These are phyloP conservation scores for Entomyzon cyanotis DNA, from an alignment of 2,113 vertebrate species.

Conservation along the genomic window DNA sequence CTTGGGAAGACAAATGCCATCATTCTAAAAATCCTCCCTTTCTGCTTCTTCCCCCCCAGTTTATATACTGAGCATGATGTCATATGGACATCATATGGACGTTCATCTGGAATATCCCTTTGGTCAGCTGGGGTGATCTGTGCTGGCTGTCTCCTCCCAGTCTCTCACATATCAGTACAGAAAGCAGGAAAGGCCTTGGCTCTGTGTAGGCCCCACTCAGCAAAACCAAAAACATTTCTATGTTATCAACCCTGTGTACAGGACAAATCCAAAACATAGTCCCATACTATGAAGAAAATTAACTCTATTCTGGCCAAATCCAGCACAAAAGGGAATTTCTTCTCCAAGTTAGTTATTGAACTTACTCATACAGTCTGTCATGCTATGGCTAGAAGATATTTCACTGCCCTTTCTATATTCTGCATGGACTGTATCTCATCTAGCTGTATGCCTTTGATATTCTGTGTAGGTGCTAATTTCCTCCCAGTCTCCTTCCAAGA, in stretches of 20 bases:
- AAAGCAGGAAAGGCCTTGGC: background rate
- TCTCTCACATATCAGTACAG: rapidly evolving
- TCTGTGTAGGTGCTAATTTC: background rate
- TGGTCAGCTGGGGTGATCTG: background rate
- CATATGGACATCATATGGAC: background rate
- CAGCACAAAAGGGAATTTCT: background rate
- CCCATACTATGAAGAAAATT: background rate
- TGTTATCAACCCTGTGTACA: background rate
- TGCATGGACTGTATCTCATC: background rate
- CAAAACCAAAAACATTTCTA: background rate
- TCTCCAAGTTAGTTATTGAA: background rate
- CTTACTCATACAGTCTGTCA: background rate
- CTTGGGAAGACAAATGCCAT: background rate
- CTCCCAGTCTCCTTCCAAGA: background rate
- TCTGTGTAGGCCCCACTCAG: background rate
- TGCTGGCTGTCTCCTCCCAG: background rate
- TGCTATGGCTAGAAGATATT: background rate
- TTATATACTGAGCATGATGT: background rate
- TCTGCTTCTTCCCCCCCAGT: background rate
- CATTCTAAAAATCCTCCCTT: background rate
- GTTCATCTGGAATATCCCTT: background rate
- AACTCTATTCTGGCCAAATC: background rate
- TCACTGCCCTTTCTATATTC: background rate
- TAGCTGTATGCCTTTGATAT: background rate
- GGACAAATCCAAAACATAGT: background rate